Base-by-base conservation (phyloP, 1,140 invertebrate genomes). In the Ceratitis capitata region DNA sequence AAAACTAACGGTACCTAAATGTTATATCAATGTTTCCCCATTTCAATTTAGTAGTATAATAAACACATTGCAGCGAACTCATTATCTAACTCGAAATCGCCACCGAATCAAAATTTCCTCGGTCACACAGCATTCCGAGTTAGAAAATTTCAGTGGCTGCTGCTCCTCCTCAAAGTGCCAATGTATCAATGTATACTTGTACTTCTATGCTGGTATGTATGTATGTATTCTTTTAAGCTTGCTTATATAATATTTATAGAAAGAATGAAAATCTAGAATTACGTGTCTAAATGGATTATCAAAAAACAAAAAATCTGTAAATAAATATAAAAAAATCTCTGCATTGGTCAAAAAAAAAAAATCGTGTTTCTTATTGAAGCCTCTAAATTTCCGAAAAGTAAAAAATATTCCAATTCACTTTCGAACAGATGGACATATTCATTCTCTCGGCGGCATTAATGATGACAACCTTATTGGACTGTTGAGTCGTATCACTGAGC, bases 401-500 rank as follows among this genome's bases (percentile, higher is more conserved):
- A 26, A 51, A n/a, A 51, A 32, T 35, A 42, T 32, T 14, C 10
- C 5, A 29, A 10, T 83, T 83, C 26, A 53, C 6, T 19, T 5
- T 47, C 26, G 32, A 10, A 49, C 92, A 97, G 96, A 97, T 93
- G 95, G 95, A 1, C 95, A 96, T 88, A 94, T 96, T 85, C 96
- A 97, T 89, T 95, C 95, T 0, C 88, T 96, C n/a, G 93, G 93
- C 0, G 94, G 94, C n/a, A 93, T 94, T 3, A 94, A 94, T 42
- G 96, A 97, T 87, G 95, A 96, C 86, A 94, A 95, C 85, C 87
- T 96, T 19, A 93, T 95, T 58, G 94, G 94, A 0, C 93, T 96
- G 83, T 93, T 96, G 19, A 95, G 96, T 56, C 94, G 95, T 91
- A 96, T 98, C 5, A 95, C 99, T 83, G 98, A 99, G 88, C 93